Percentiles rank a stretch among this genome's conserved stretches.
Conservation (phyloP, 64 coral and sea anemone genomes). For the Platygyra sinensis region DNA sequence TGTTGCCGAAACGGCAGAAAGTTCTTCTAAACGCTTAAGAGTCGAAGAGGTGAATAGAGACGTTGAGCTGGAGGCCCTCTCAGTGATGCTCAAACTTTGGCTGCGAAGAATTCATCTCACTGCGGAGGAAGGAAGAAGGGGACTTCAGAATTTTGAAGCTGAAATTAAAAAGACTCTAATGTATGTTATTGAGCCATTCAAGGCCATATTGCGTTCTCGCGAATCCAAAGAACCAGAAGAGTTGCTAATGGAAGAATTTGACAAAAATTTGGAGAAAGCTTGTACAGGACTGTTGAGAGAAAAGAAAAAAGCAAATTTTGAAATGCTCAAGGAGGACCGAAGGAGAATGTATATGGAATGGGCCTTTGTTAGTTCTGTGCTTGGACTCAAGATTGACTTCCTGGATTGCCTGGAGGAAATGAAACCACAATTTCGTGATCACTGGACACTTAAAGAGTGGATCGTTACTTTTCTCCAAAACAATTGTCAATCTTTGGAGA, state of each 20-base stretch:
- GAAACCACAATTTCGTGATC: neutral
- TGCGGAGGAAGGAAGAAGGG: neutral
- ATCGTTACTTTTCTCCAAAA: neutral
- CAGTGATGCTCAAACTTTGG: neutral
- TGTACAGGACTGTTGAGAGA: neutral
- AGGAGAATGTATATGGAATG: neutral
- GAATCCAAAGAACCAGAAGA: neutral
- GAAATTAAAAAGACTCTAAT: neutral
- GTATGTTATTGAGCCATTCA: neutral
- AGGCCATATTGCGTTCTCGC: neutral
- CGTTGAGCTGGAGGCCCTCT: neutral
- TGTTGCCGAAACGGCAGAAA: too few relatives aligned
- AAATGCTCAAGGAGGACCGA: neutral
- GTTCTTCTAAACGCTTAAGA: too few relatives aligned
- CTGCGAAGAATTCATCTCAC: neutral
- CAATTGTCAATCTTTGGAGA: neutral
- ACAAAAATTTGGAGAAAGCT: neutral
- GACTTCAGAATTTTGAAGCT: neutral
- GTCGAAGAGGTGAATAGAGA: too few relatives aligned
- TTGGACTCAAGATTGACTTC: constrained; percentile 18
- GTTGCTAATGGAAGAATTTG: neutral
- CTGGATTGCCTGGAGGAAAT: neutral
- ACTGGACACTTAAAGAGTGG: neutral
- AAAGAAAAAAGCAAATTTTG: neutral
- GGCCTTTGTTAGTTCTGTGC: neutral